Evolutionary conservation across 2,113 vertebrate species (phyloP).

Genomic region (Hippocampus mohnikei): DNA sequence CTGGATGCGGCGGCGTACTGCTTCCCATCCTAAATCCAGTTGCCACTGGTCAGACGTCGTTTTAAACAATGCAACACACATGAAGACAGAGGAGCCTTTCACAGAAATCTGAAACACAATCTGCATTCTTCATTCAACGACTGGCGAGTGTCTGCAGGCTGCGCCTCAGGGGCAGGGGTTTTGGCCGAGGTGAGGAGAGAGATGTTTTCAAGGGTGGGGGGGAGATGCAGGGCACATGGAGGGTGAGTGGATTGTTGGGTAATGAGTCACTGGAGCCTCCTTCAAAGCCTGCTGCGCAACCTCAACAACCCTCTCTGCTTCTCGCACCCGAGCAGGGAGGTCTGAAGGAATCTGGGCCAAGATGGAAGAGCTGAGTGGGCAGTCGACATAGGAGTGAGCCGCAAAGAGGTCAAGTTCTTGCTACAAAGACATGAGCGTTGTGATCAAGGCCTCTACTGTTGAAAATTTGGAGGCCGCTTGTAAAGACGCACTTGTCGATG

Average conservation of each 20-base stretch:
- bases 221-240: slow-evolving; percentile 28
- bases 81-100: slow-evolving; percentile 53
- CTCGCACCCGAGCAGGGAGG: slow-evolving; percentile 49
- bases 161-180: slow-evolving; percentile 37
- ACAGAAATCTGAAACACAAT: slow-evolving; percentile 51
- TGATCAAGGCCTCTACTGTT: slow-evolving; percentile 42
- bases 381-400: slow-evolving; percentile 12
- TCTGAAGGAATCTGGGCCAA: slow-evolving; percentile 56
- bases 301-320: slow-evolving; percentile 24
- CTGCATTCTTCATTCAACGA: slow-evolving; percentile 51
- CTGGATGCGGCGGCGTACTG: not conserved
- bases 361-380: slow-evolving; percentile 53
- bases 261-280: slow-evolving; percentile 69
- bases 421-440: slow-evolving; percentile 20
- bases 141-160: slow-evolving; percentile 9
- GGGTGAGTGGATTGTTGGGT: slow-evolving; percentile 55
- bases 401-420: slow-evolving; percentile 40
- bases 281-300: slow-evolving; percentile 60
- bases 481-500: slow-evolving; percentile 26
- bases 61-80: slow-evolving; percentile 7
- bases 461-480: slow-evolving; percentile 8
- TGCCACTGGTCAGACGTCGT: slow-evolving; percentile 1
- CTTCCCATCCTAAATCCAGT: not conserved
- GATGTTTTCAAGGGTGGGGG: slow-evolving; percentile 34
- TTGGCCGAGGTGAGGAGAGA: slow-evolving; percentile 32